Evolutionary conservation across 2,797 vertebrate species (phyloP), one percentile per base, ranked within the genome.

Genomic region (Ctenosaura bakeri): DNA sequence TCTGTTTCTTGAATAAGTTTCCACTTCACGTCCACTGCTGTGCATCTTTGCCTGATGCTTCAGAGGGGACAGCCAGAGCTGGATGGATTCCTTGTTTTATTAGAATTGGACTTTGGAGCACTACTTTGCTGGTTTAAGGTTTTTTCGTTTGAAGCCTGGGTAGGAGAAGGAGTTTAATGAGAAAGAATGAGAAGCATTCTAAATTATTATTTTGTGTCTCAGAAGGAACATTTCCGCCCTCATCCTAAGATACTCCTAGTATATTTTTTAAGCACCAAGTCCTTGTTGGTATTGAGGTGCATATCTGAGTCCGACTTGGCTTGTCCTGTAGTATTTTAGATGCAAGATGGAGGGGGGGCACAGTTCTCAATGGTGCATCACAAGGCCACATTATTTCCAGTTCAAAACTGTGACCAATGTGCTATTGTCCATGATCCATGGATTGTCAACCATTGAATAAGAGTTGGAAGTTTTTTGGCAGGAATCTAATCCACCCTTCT

Each of bases 21-120:
- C 54, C 69, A 35, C 71, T 74, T 89, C 52, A 62, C 26, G 8
- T 62, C 69, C 26, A 38, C 59, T 10, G n/a, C 52, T 83, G 73
- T 14, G 56, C 46, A 59, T 89, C 81, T 77, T 64, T 77, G 29
- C 87, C 26, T 46, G 35, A 42, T 76, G 54, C 29, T 94, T 96
- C 92, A 87, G 94, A 92, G 90, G 83, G 82, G 93, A 92, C 83
- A 95, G 92, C 91, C 94, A 92, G 92, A 92, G 90, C 86, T 78
- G 91, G 86, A 76, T 69, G 32, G n/a, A 29, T 54, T 42, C 64
- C 71, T 62, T 64, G 26, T 76, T 71, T 88, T 62, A 83, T 88
- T 32, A 83, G 69, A 46, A 24, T 22, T 54, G 69, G 42, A 38
- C 6, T 46, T 46, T 50, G 35, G 71, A 50, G 69, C 1, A 29